Evolutionary conservation across 1,140 invertebrate genomes (phyloP), one percentile per base, ranked within the genome.

Genomic region (Drosophila teissieri): DNA sequence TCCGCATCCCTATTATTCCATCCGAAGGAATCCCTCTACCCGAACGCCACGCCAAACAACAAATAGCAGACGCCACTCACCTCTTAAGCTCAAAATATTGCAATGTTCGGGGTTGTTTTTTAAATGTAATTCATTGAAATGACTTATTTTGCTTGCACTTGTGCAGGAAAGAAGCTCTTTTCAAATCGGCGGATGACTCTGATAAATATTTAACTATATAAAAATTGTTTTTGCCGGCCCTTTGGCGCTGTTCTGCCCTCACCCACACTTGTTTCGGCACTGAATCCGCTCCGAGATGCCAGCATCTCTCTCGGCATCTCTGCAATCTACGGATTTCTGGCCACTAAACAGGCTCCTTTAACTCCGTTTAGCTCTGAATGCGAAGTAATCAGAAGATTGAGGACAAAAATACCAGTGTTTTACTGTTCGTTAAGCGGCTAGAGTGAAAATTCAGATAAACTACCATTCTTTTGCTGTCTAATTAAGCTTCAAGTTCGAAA

Each of bases 161-260:
- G 11, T 8, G 5, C 34, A 17, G 8, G 31, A 10, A 3, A 12
- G 1, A 49, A 48, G 34, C 31, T 31, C 36, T 55, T 40, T 42
- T 42, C 2, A 31, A 5, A 10, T 14, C 54, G 54, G 17, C 37
- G 54, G 54, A 27, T 27, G 17, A 10, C 19, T 63, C 1, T 1
- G 22, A 24, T 51, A 31, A 2, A 34, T 27, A 19, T 31, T 46
- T 4, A 1, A 27, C 11, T 34, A 31, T 17, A 12, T 19, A 27
- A 63, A 31, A 2, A 22, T 39, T 34, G 34, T 15, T 2, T 36
- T 53, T 54, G 62, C 62, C 65, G 65, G 65, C 40, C 48, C 65
- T 62, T 54, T 11, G 17, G 48, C 42, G 63, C 56, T 70, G 36
- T 70, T 57, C 27, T 72, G 49, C 65, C 67, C 65, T 70, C 68